A percentile compares a stretch with the other conserved stretches of the same genome.
Conservation (phyloP, 2,113 vertebrate genomes). For the Eurystomus gularis region DNA sequence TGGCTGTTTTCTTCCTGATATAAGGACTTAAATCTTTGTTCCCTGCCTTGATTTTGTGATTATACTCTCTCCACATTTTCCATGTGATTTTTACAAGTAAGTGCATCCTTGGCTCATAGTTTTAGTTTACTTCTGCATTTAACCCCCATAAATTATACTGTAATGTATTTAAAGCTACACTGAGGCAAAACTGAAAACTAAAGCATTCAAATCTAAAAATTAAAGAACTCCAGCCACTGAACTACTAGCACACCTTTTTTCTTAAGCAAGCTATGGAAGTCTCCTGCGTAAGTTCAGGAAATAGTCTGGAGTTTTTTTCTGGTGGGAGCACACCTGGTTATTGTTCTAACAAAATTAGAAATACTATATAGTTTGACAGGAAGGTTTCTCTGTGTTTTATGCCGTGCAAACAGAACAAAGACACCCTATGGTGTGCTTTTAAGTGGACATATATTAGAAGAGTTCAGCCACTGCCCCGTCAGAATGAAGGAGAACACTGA, state of each 20-base stretch:
- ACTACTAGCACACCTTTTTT: neutral
- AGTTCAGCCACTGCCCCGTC: no score
- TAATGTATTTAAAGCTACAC: neutral
- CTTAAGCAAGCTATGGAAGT: neutral
- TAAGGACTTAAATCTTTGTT: neutral
- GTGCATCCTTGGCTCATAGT: neutral
- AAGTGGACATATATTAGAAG: fast-evolving
- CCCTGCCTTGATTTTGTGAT: neutral
- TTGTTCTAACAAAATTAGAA: neutral
- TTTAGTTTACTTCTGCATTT: neutral
- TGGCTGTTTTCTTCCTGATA: neutral
- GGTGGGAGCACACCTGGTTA: neutral
- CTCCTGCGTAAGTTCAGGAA: fast-evolving
- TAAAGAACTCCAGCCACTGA: neutral
- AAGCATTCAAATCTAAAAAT: neutral
- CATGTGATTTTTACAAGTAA: neutral
- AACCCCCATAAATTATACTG: neutral
- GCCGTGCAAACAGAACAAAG: neutral
- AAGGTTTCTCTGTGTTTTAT: neutral
- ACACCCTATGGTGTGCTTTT: neutral
- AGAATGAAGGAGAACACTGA: no score
- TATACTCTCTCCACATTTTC: neutral
- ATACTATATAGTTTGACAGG: neutral
- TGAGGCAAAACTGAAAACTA: neutral
- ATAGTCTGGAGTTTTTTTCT: neutral